Base-by-base conservation (phyloP, 2,113 vertebrate species). In the Mus musculus region DNA sequence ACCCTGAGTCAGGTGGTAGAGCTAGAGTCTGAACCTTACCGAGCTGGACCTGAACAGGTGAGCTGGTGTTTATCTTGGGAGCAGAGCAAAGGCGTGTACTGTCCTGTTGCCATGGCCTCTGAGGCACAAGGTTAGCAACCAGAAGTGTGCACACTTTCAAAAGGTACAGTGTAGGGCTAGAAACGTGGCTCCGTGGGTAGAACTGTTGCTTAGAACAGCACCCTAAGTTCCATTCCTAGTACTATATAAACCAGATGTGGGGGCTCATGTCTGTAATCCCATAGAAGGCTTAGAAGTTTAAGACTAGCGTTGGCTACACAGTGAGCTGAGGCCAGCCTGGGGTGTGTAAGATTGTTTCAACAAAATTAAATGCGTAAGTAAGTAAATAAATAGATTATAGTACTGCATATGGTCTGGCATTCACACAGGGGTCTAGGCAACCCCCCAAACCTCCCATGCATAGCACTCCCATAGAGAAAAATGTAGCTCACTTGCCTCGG, bases 401-500 rank as follows among this genome's bases (percentile, higher is more conserved):
- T 8, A 33, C 22, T 65, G 39, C 2, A 9, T 3, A 26, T 1
- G n/a, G 24, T 33, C 2, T 90, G 75, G 76, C 30, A 65, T 12
- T 19, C 54, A 36, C n/a, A 61, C 20, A 17, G 17, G 24, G 69
- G 61, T n/a, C 42, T 26, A 36, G 75, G 42, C 65, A 76, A 72
- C 42, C 73, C 78, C 54, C 71, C 61, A 33, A 33, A 7, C 84
- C 30, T 69, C 63, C 39, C 33, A 71, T 80, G 84, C 86, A 92
- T 0, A 36, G 61, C n/a, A 93, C 20, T 78, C 95, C 91, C 78
- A 80, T 0, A 88, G 78, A 69, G 91, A 94, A 93, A 89, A 65
- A 4, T 73, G 28, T 0, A 11, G 71, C 76, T n/a, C 61, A 52
- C 82, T 11, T 4, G 46, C 54, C 33, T 6, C n/a, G 56, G 30